Evolutionary conservation across 2,888 invertebrate genomes (phyloP).

Genomic region (Nudaria mundana): DNA sequence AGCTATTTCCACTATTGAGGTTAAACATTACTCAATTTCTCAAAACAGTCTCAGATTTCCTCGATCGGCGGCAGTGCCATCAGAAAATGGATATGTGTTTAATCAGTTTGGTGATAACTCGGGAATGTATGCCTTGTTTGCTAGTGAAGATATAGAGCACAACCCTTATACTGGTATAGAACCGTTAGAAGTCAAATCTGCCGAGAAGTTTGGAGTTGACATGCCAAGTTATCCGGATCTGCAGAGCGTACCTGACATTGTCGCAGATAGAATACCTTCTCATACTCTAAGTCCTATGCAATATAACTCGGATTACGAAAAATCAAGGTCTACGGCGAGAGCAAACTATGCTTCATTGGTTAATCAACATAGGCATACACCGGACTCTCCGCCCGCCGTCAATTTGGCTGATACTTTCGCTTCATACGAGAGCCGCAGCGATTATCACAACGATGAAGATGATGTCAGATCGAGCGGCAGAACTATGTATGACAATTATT

Average conservation of each 20-base stretch:
- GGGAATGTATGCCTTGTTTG: slow-evolving; percentile 26
- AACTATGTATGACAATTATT: slow-evolving; percentile 42
- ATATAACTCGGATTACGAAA: slow-evolving; percentile 25
- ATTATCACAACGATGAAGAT: slow-evolving; percentile 54
- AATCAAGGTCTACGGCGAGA: slow-evolving; percentile 38
- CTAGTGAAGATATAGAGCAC: slow-evolving; percentile 8
- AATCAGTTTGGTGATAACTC: slow-evolving; percentile 39
- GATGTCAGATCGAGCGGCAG: slow-evolving; percentile 55
- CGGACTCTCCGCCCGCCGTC: slow-evolving; percentile 28
- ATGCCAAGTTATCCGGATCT: slow-evolving; percentile 6
- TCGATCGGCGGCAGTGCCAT: slow-evolving; percentile 36
- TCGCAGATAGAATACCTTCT: background rate
- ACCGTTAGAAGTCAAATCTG: slow-evolving; percentile 8
- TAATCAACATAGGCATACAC: slow-evolving; percentile 27
- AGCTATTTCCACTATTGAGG: slow-evolving; percentile 37
- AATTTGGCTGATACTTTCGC: slow-evolving; percentile 21
- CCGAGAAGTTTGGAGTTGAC: slow-evolving; percentile 10
- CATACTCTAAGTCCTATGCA: background rate
- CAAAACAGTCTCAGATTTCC: slow-evolving; percentile 41
- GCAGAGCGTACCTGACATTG: background rate
- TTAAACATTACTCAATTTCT: slow-evolving; percentile 35
- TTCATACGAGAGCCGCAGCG: slow-evolving; percentile 25
- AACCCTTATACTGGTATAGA: slow-evolving; percentile 8
- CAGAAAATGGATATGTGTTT: slow-evolving; percentile 40
- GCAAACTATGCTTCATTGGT: slow-evolving; percentile 31